These are phyloP conservation scores for Creontiades dilutus DNA, from an alignment of 2,888 invertebrate species.

Conservation along the genomic window DNA sequence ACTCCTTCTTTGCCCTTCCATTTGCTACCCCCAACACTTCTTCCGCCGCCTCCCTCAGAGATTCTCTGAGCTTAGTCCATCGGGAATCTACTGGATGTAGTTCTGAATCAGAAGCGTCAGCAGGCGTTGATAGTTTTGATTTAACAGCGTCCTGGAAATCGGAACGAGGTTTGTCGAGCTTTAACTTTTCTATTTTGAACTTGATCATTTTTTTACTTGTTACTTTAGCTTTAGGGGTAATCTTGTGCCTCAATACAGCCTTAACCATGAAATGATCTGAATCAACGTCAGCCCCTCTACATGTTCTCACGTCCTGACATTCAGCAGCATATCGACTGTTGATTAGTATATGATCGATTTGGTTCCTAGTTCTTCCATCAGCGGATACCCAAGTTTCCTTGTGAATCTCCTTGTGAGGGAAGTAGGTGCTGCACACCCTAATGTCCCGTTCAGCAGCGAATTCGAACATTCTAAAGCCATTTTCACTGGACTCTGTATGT, in stretches of 20 bases:
- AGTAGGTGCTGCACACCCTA: slow-evolving; percentile 38
- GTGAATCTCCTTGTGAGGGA: slow-evolving; percentile 57
- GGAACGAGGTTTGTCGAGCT: neutral
- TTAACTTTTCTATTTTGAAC: neutral
- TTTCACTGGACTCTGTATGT: slow-evolving; percentile 21
- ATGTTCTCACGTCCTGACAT: neutral
- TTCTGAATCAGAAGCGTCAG: neutral
- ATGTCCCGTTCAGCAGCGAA: slow-evolving; percentile 49
- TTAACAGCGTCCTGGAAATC: neutral
- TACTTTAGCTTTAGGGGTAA: neutral
- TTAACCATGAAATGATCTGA: slow-evolving; percentile 40
- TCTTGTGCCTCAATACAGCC: slow-evolving; percentile 17
- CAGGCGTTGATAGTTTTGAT: slow-evolving; percentile 8
- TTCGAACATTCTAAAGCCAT: slow-evolving; percentile 47
- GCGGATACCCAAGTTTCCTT: slow-evolving; percentile 60
- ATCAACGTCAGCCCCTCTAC: slow-evolving; percentile 51
- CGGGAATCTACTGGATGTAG: neutral
- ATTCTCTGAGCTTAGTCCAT: neutral
- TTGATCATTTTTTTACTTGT: neutral
- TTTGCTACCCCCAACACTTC: neutral
- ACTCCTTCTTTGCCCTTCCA: neutral
- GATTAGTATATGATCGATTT: slow-evolving; percentile 17
- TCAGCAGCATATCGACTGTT: neutral
- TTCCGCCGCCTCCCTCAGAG: neutral
- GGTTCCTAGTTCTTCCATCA: slow-evolving; percentile 16